These are phyloP conservation scores for Toxonevra muliebris DNA, from an alignment of 2,888 invertebrate species.

Conservation along the genomic window DNA sequence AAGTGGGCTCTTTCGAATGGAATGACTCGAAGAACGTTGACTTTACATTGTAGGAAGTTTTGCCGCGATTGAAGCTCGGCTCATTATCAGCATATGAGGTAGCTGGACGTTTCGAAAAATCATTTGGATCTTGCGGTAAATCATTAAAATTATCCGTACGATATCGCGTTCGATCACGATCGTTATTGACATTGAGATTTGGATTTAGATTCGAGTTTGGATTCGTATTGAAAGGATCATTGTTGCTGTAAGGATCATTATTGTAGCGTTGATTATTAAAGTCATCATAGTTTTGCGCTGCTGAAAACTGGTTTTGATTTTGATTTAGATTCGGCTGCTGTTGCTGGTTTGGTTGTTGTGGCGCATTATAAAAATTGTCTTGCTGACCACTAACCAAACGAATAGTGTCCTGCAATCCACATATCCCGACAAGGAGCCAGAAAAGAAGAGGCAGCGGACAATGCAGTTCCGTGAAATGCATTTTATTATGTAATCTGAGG, in stretches of 20 bases:
- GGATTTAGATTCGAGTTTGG: slow-evolving; percentile 31
- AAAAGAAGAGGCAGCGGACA: not conserved
- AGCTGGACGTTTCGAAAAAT: slow-evolving; percentile 42
- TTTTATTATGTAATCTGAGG: slow-evolving; percentile 13
- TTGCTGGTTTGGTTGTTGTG: slow-evolving; percentile 26
- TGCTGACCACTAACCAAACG: slow-evolving; percentile 17
- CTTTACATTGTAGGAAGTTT: slow-evolving; percentile 55
- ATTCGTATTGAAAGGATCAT: slow-evolving; percentile 25
- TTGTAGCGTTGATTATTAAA: slow-evolving; percentile 30
- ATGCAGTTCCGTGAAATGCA: slow-evolving; percentile 7
- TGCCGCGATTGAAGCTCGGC: slow-evolving; percentile 50
- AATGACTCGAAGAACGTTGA: slow-evolving; percentile 55
- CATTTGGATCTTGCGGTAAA: slow-evolving; percentile 47
- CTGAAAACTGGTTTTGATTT: slow-evolving; percentile 20
- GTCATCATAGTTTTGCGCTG: slow-evolving; percentile 18
- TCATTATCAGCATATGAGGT: slow-evolving; percentile 45
- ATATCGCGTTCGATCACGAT: slow-evolving; percentile 45
- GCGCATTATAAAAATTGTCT: slow-evolving; percentile 22
- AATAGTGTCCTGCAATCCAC: slow-evolving; percentile 4
- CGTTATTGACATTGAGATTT: slow-evolving; percentile 35
- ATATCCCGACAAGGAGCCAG: slow-evolving; percentile 16
- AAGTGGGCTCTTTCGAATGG: slow-evolving; percentile 69
- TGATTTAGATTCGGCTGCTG: slow-evolving; percentile 18
- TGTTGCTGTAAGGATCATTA: slow-evolving; percentile 37
- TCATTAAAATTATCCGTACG: slow-evolving; percentile 51